Base-by-base conservation (phyloP, 2,888 invertebrate species). In the Habroteleia sp. region DNA sequence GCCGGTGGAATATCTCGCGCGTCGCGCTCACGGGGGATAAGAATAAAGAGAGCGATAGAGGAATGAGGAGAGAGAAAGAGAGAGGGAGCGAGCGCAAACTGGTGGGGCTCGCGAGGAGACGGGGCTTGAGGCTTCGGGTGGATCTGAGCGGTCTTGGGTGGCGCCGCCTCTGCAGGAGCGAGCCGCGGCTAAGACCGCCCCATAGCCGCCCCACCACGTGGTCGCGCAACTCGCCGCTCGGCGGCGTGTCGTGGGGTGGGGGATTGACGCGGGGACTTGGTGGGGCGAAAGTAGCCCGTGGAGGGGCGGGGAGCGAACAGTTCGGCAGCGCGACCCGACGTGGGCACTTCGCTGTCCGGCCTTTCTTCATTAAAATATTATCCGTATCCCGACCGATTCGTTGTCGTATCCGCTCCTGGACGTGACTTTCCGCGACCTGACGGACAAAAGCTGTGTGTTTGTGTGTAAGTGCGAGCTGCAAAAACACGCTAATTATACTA, bases 331-430 rank as follows among this genome's bases (percentile, higher is more conserved):
- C 87, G 85, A 87, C 87, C 87, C 88, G 87, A 87, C 86, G 86
- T 85, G 88, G 88, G 87, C 87, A 88, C 88, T 87, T 87, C 88
- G 88, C 87, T 87, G 87, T 87, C 87, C 87, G 87, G 85, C 86
- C 84, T 87, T 87, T 86, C 85, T 85, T 87, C 85, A 88, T 87
- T 88, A 87, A 87, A 87, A 87, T 87, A 87, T 85, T 85, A 85
- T 83, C 83, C 83, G 77, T 82, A 80, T 79, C 80, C 79, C 75
- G 68, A 80, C 79, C 78, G 78, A 81, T 77, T 79, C 77, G 79
- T 69, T 14, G 41, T 29, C 78, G 79, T 78, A 77, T 75, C 77
- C 77, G 56, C 77, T 71, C 69, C 69, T 42, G 52, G 37, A 66
- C 69, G 62, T 46, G 46, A 71, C 52, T 35, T 42, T 52, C n/a